Evolutionary conservation across 2,797 vertebrate species (phyloP).

Genomic region (Alouatta caraya): DNA sequence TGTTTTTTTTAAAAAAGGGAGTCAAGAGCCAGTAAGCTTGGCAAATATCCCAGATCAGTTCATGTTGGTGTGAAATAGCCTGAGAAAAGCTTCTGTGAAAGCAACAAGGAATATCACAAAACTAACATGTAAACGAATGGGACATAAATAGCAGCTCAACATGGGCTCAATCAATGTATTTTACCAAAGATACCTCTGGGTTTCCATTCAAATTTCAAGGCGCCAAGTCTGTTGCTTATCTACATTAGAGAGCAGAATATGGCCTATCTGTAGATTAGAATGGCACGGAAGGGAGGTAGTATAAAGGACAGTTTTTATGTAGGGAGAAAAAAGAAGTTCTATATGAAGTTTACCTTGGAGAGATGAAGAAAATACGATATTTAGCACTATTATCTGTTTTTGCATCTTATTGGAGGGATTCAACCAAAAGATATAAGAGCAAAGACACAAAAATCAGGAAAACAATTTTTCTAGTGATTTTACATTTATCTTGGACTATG

Average conservation of each 20-base stretch:
- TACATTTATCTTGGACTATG: not conserved
- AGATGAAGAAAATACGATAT: not conserved
- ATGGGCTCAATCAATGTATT: not conserved
- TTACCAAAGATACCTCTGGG: not conserved
- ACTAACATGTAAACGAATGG: not conserved
- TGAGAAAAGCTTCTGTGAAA: not conserved
- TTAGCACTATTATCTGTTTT: conserved; percentile 1
- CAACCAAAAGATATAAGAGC: not conserved
- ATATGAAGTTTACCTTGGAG: conserved; percentile 5
- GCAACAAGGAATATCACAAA: not conserved
- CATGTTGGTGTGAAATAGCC: not conserved
- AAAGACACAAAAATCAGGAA: conserved; percentile 15
- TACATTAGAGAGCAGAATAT: not conserved
- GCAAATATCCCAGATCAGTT: not conserved
- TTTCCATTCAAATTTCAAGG: not conserved
- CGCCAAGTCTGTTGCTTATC: not conserved
- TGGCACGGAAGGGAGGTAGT: not conserved
- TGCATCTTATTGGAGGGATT: not conserved
- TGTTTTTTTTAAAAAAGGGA: not conserved
- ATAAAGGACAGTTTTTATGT: not conserved
- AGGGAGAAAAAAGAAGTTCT: not conserved
- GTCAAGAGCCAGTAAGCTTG: not conserved
- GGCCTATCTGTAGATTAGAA: not conserved
- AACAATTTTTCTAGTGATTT: not conserved
- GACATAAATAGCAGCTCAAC: not conserved